Conservation (phyloP, 2,888 invertebrate genomes). For the Heteropelma amictum region DNA sequence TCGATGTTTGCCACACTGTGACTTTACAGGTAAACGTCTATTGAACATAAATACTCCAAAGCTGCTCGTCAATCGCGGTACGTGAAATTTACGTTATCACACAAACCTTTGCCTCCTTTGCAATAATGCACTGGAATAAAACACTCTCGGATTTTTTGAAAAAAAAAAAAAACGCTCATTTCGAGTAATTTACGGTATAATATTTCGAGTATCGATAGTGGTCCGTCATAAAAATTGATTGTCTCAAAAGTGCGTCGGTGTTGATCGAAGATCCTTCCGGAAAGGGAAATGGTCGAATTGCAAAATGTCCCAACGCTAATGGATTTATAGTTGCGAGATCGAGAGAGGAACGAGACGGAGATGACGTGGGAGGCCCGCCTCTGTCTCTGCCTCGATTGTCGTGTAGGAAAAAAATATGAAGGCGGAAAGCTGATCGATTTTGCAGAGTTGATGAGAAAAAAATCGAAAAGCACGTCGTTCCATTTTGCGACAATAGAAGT, state of each 20-base stretch:
- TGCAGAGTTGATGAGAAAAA: too few relatives aligned
- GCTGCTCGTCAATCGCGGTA: neutral
- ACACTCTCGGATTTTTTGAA: too few relatives aligned
- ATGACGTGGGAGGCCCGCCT: neutral
- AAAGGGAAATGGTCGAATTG: slow-evolving; percentile 48
- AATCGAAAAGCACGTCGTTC: too few relatives aligned
- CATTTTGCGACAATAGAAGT: too few relatives aligned
- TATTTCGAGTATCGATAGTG: slow-evolving; percentile 29
- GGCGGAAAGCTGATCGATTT: too few relatives aligned
- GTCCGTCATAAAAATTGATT: slow-evolving; percentile 24
- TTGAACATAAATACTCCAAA: neutral
- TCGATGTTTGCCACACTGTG: slow-evolving; percentile 40
- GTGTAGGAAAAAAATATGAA: too few relatives aligned
- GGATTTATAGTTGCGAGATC: slow-evolving; percentile 14
- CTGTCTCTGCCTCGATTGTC: too few relatives aligned
- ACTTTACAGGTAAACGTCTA: slow-evolving; percentile 28
- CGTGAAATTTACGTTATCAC: too few relatives aligned
- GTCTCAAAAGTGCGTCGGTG: slow-evolving; percentile 57
- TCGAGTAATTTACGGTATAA: too few relatives aligned
- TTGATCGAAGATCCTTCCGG: slow-evolving; percentile 55
- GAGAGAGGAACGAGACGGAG: neutral
- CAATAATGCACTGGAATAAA: too few relatives aligned
- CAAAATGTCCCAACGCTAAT: slow-evolving; percentile 29
- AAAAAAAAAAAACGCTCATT: neutral
- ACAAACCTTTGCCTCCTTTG: neutral